Conservation (phyloP, 2,113 vertebrate genomes). For the Nettapus auritus region DNA sequence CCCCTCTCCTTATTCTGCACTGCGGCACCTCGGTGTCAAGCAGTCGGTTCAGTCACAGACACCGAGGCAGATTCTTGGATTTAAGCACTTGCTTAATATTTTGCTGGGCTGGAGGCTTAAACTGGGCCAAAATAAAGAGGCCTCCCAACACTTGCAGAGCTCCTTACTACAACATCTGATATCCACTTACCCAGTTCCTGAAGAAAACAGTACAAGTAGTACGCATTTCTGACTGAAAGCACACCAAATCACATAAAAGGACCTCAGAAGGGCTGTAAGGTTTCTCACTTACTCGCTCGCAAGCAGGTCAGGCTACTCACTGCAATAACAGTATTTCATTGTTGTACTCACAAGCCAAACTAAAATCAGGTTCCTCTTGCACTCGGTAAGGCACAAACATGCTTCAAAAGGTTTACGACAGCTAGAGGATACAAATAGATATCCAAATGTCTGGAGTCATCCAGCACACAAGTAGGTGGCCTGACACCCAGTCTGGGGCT, state of each 20-base stretch:
- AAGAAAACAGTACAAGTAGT: accelerated
- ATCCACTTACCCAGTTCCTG: background rate
- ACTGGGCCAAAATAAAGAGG: background rate
- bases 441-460: background rate
- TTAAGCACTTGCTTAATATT: background rate
- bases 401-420: background rate
- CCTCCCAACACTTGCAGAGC: background rate
- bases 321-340: background rate
- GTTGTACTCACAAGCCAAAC: background rate
- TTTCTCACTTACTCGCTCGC: background rate
- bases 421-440: background rate
- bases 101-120: background rate
- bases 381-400: background rate
- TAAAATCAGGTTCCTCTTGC: background rate
- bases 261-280: background rate
- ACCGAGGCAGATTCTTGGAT: background rate
- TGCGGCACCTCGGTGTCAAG: background rate
- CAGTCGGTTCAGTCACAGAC: background rate
- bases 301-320: background rate
- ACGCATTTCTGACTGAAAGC: background rate
- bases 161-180: background rate
- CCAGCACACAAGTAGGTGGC: background rate
- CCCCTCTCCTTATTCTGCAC: background rate
- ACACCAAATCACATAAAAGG: background rate
- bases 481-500: background rate